Base-by-base conservation (phyloP, 2,113 vertebrate genomes). In the Eulacestoma nigropectus region DNA sequence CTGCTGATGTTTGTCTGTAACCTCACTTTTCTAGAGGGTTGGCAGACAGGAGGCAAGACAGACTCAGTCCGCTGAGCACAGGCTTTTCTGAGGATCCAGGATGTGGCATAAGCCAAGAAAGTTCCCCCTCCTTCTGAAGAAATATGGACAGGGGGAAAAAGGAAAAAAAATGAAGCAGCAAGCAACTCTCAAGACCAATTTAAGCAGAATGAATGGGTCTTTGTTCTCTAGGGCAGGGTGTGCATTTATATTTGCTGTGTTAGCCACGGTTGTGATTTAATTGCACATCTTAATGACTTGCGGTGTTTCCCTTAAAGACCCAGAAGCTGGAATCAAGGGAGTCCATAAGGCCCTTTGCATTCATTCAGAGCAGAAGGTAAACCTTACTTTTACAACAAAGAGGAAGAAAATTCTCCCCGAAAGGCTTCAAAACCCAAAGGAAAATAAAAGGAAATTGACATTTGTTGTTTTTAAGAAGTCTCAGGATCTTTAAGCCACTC, bases 181-280 rank as follows among this genome's bases (percentile, higher is more conserved):
- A 93, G 78, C 87, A 94, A 85, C 88, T 82, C 85, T 92, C 92
- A 93, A 88, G 83, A 92, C 78, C 80, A 90, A 72, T 90, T 90
- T 95, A 67, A 50, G 60, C 19, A 82, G 86, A 89, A 95, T 94
- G 90, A 96, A 96, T 95, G 57, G 57, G 62, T 65, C 90, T 96
- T 96, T 97, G 95, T 95, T 96, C 86, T 95, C 76, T n/a, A 53
- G 69, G 76, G 92, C 76, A 97, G 69, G 7, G 44, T 89, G 84
- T 96, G 94, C 79, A 92, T 96, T 97, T 93, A 88, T 89, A 95
- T 94, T 95, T 96, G 95, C 96, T 94, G 85, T 94, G 92, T 92
- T 96, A 93, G 93, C 96, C 93, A 96, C 1, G 37, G 90, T 88
- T 9, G 5, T 92, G 93, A 96, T 96, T 96, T 94, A 95, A 96